These are phyloP conservation scores for Trichacis sp. DNA, from an alignment of 2,888 invertebrate genomes.

Conservation along the genomic window DNA sequence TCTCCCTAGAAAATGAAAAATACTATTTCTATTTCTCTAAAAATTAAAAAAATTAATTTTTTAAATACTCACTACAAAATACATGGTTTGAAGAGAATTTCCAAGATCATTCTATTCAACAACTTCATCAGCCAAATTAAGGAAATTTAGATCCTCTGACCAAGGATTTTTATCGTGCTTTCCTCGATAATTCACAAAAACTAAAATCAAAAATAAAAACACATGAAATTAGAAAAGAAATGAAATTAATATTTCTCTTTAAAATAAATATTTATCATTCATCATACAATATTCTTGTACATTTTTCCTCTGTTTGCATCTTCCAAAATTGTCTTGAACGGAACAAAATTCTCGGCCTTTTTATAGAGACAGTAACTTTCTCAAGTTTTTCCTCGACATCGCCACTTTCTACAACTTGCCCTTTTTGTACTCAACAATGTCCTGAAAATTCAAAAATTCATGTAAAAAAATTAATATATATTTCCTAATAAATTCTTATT, in stretches of 20 bases:
- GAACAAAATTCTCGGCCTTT: conserved; percentile 76
- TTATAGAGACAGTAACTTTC: conserved; percentile 75
- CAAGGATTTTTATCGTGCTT: conserved; percentile 79
- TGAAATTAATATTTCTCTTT: too few species aligned
- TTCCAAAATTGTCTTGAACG: conserved; percentile 77
- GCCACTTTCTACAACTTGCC: conserved; percentile 72
- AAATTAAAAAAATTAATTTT: too few species aligned
- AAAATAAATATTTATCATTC: too few species aligned
- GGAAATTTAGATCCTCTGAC: conserved; percentile 74
- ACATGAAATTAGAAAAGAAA: too few species aligned
- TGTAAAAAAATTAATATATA: too few species aligned
- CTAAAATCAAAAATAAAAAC: too few species aligned
- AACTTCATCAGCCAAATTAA: conserved; percentile 67
- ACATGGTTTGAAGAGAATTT: conserved; percentile 68
- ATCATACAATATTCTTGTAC: conserved; percentile 77
- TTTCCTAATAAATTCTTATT: too few species aligned
- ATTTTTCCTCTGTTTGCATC: conserved; percentile 64
- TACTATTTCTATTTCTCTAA: too few species aligned
- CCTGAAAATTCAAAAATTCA: conserved; percentile 68
- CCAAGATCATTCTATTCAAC: conserved; percentile 60
- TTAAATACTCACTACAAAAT: conserved; percentile 71
- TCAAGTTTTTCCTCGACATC: conserved; percentile 71
- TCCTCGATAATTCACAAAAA: conserved; percentile 82
- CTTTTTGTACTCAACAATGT: conserved; percentile 69
- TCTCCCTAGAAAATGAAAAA: conserved; percentile 66